Percentiles rank a stretch among this genome's conserved stretches.
Conservation (phyloP, 2,797 vertebrate species). For the Smutsia temminckii region DNA sequence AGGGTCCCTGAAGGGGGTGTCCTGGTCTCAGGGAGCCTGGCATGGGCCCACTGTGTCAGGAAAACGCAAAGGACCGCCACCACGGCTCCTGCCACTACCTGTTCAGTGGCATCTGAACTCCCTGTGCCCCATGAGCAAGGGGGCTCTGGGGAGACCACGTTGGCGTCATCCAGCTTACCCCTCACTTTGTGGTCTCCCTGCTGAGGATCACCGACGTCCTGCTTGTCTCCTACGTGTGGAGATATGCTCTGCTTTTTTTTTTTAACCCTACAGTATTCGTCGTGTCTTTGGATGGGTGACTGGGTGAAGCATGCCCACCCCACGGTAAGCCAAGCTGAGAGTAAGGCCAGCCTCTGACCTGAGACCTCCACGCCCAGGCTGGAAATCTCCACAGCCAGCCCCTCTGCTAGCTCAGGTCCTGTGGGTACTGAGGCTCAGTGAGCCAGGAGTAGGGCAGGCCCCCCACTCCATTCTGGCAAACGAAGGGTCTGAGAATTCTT, state of each 20-base stretch:
- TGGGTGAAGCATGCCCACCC: not conserved
- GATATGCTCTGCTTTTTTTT: not conserved
- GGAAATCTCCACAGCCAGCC: not conserved
- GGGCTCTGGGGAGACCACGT: not conserved
- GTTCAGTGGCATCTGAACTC: accelerated
- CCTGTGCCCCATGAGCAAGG: not conserved
- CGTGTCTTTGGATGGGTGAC: not conserved
- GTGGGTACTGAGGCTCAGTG: not conserved
- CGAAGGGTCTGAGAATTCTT: not conserved
- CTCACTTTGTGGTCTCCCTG: not conserved
- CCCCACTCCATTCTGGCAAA: not conserved
- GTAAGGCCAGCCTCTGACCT: not conserved
- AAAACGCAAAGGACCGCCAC: not conserved
- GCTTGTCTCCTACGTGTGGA: not conserved
- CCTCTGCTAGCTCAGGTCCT: not conserved
- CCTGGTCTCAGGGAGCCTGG: not conserved
- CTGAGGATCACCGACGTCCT: not conserved
- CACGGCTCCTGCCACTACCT: not conserved
- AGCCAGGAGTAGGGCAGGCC: not conserved
- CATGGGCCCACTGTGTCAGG: not conserved
- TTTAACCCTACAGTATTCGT: not conserved
- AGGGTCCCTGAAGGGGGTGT: conserved; percentile 38
- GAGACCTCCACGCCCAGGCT: not conserved
- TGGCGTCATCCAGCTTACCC: not conserved
- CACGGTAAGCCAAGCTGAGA: not conserved